Conservation (phyloP, 1,140 invertebrate species). For the Stratiolaelaps scimitus region DNA sequence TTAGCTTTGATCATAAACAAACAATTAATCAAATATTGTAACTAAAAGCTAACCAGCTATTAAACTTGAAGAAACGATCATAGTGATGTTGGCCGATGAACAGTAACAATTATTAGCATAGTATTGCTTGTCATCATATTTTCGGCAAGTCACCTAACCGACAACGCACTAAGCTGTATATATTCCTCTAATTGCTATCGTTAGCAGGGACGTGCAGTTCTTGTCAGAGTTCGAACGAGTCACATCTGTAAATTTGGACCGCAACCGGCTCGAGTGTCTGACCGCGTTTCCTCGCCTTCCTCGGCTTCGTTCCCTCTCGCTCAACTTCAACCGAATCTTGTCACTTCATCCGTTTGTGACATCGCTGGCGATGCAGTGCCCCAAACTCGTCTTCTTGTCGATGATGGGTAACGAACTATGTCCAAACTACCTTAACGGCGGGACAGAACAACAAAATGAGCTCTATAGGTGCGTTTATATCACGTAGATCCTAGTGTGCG, state of each 20-base stretch:
- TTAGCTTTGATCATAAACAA: too few relatives aligned
- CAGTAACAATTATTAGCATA: too few relatives aligned
- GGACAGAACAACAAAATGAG: slow-evolving; percentile 21
- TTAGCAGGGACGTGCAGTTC: slow-evolving; percentile 15
- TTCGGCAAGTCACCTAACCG: too few relatives aligned
- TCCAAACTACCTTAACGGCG: slow-evolving; percentile 19
- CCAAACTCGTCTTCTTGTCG: neutral
- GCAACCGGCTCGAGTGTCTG: neutral
- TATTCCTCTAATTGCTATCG: too few relatives aligned
- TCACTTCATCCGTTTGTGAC: slow-evolving; percentile 1
- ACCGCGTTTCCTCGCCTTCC: slow-evolving; percentile 9
- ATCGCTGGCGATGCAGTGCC: slow-evolving; percentile 4
- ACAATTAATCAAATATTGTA: too few relatives aligned
- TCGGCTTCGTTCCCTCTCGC: neutral
- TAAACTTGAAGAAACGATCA: too few relatives aligned
- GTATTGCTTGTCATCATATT: too few relatives aligned
- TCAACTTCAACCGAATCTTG: slow-evolving; percentile 19
- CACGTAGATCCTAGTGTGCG: neutral
- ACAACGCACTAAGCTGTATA: too few relatives aligned
- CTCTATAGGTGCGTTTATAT: slow-evolving; percentile 7
- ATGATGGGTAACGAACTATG: slow-evolving; percentile 19
- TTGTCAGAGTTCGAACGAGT: slow-evolving; percentile 16
- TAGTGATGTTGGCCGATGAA: too few relatives aligned
- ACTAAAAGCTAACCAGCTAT: too few relatives aligned
- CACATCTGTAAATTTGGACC: neutral